phyloP scores from a whole-genome alignment of 1,140 invertebrate species.

The Drosophila kepulauana region DNA sequence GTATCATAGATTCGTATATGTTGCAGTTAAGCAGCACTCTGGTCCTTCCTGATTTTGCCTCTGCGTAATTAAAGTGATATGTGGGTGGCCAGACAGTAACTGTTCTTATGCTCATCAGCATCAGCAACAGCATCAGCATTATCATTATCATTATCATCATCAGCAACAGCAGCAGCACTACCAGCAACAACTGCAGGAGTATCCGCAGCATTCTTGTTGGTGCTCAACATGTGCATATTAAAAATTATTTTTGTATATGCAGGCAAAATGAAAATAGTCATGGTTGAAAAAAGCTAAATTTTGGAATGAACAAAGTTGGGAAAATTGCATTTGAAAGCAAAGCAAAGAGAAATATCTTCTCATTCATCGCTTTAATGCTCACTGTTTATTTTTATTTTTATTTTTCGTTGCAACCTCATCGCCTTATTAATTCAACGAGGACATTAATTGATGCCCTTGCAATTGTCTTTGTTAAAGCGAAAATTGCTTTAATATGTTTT shows the following conservation, averaged over 20 bases:
- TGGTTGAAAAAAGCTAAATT: constrained; percentile 5
- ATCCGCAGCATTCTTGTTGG: constrained; percentile 15
- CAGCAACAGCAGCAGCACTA: background rate
- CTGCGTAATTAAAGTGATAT: constrained; percentile 75
- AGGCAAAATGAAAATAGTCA: constrained; percentile 43
- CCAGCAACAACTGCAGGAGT: constrained; percentile 3
- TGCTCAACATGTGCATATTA: constrained; percentile 66
- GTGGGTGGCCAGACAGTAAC: constrained; percentile 50
- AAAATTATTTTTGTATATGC: constrained; percentile 69
- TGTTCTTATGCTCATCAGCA: constrained; percentile 50
- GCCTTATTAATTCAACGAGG: constrained; percentile 49
- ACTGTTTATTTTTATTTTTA: constrained; percentile 35
- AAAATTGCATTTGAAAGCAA: constrained; percentile 63
- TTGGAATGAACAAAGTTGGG: constrained; percentile 70
- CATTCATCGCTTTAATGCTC: constrained; percentile 51
- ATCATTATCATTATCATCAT: constrained; percentile 27
- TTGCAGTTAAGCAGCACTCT: background rate
- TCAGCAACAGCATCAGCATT: constrained; percentile 33
- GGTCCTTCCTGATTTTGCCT: constrained; percentile 29
- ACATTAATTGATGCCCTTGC: constrained; percentile 37
- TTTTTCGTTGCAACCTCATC: background rate
- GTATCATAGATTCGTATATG: constrained; percentile 11
- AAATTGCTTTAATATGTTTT: constrained; percentile 49
- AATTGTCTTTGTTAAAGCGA: constrained; percentile 29
- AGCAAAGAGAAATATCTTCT: background rate